phyloP scores from a whole-genome alignment of 1,140 invertebrate genomes.

The Microplitis mediator region DNA sequence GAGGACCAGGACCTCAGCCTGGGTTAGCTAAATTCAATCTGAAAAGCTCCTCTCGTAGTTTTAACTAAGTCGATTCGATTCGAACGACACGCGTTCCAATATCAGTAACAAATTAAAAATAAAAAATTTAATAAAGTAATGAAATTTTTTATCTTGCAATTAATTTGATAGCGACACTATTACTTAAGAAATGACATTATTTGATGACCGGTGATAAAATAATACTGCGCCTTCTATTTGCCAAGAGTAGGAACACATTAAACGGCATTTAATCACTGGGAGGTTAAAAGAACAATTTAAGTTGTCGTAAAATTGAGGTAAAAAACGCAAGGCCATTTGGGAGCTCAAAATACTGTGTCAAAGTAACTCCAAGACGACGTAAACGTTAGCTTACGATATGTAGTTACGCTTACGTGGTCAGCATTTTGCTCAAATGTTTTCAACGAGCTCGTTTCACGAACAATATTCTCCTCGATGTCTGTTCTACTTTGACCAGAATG shows the following conservation, averaged over 20 bases:
- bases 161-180: no score
- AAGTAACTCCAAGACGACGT: neutral
- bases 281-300: neutral
- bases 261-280: neutral
- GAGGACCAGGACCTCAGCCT: neutral
- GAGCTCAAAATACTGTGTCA: neutral
- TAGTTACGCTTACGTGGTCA: constrained; percentile 24
- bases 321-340: neutral
- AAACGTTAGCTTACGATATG: constrained; percentile 9
- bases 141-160: no score
- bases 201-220: no score
- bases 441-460: constrained; percentile 22
- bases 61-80: no score
- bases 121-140: no score
- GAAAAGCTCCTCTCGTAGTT: neutral
- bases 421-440: constrained; percentile 24
- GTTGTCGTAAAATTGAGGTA: neutral
- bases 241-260: neutral
- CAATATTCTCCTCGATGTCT: constrained; percentile 17
- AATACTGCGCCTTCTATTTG: no score
- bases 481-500: constrained; percentile 14
- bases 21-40: constrained; percentile 18
- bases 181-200: no score
- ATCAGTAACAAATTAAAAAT: no score
- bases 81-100: no score